Evolutionary conservation across 2,888 invertebrate species (phyloP).

Genomic region (Azorinus chamasolen): DNA sequence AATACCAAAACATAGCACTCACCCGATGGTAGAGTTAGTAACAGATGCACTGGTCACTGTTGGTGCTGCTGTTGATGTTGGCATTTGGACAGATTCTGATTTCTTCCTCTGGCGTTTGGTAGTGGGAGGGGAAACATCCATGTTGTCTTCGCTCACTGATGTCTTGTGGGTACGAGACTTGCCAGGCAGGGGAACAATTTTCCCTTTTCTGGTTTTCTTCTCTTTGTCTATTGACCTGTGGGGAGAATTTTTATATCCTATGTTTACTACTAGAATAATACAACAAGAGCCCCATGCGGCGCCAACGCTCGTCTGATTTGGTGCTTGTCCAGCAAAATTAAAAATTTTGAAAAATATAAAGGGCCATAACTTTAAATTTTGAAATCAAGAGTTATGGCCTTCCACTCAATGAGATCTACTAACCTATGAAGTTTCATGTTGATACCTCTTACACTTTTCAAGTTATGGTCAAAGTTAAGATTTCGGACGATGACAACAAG

Average conservation of each 20-base stretch:
- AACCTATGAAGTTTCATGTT: too few species aligned
- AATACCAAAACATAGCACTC: too few species aligned
- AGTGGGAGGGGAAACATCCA: conserved; percentile 39
- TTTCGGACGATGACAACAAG: too few species aligned
- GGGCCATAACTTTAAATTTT: too few species aligned
- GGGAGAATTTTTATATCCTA: neutral
- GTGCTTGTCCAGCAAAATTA: too few species aligned
- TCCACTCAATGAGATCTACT: too few species aligned
- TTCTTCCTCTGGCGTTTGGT: conserved; percentile 49
- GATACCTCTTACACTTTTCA: too few species aligned
- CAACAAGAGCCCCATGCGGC: too few species aligned
- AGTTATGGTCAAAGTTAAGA: too few species aligned
- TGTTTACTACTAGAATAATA: neutral
- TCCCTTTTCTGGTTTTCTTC: conserved; percentile 28
- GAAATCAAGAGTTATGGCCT: too few species aligned
- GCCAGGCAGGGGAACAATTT: conserved; percentile 10
- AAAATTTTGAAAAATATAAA: too few species aligned
- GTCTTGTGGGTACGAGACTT: conserved; percentile 25
- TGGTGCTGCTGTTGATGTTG: conserved; percentile 8
- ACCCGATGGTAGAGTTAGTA: conserved; percentile 20
- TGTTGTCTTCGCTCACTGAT: conserved; percentile 42
- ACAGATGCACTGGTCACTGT: conserved; percentile 22
- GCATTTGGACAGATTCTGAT: conserved; percentile 28
- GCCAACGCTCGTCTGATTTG: too few species aligned
- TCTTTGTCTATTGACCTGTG: conserved; percentile 60